Percentiles rank a stretch among this genome's conserved stretches.
Evolutionary conservation across 1,140 invertebrate genomes (phyloP).

Genomic region (Eciton burchellii): DNA sequence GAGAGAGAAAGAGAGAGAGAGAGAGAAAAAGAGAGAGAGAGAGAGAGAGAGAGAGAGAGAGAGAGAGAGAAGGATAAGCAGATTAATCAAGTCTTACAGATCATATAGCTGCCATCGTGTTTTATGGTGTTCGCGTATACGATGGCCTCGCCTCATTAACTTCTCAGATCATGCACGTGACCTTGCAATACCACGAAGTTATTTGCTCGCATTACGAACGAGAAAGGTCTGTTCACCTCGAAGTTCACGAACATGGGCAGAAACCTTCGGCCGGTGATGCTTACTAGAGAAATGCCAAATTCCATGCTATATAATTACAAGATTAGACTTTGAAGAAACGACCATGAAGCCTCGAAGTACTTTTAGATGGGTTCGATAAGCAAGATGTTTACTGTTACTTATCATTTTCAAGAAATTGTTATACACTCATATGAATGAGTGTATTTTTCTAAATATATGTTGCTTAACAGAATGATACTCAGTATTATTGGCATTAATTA

Average conservation of each 20-base stretch:
- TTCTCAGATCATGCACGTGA: constrained; percentile 19
- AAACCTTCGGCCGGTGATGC: constrained; percentile 54
- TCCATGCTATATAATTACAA: neutral
- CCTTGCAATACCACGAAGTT: constrained; percentile 24
- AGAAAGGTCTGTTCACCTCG: constrained; percentile 56
- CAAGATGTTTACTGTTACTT: neutral
- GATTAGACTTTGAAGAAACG: constrained; percentile 11
- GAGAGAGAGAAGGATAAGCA: constrained; percentile 4
- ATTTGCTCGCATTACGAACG: constrained; percentile 31
- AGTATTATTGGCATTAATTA: too few species aligned
- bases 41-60: neutral
- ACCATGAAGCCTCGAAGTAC: constrained; percentile 16
- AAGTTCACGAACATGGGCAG: constrained; percentile 44
- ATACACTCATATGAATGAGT: neutral
- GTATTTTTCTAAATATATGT: too few species aligned
- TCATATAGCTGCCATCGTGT: constrained; percentile 8
- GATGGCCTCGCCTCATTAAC: constrained; percentile 17
- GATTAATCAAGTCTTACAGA: constrained; percentile 23
- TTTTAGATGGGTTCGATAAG: constrained; percentile 1
- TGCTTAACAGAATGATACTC: too few species aligned
- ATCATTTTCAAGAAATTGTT: neutral
- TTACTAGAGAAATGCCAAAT: constrained; percentile 38
- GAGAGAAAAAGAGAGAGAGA: neutral
- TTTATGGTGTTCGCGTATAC: neutral
- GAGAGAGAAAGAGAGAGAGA: neutral